Base-by-base conservation (phyloP, 2,113 vertebrate genomes). In the Cynoglossus semilaevis region DNA sequence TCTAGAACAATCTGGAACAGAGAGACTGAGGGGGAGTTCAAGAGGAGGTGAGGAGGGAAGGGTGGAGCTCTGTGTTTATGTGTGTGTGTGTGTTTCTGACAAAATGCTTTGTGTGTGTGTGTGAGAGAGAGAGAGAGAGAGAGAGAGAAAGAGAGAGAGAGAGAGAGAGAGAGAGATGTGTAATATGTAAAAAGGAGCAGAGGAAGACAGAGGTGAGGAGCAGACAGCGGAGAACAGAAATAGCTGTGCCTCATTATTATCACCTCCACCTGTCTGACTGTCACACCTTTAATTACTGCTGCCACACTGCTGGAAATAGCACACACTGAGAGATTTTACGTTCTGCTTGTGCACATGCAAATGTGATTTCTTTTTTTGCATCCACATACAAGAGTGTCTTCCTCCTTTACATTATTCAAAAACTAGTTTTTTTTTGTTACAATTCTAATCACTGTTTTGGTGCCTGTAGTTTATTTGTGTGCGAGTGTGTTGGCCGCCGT, bases 191-290 rank as follows among this genome's bases (percentile, higher is more conserved):
- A 29, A 29, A 29, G 22, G 22, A 29, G 38, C 14, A 4, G 47
- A 59, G 19, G 55, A 55, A 63, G 50, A 70, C 47, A 51, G 17
- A 62, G 49, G 44, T 59, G 38, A 62, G 47, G 49, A 75, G 58
- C 38, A 58, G 47, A 51, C 56, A 55, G 53, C 1, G 18, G 41
- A 49, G 77, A 78, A 71, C 81, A 69, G 73, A 87, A 87, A 85
- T 87, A 87, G 81, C 79, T 70, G 47, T 2, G 7, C 37, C 77
- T 71, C 77, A 74, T 84, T 84, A 77, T 63, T 69, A 67, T 76
- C 79, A 74, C 81, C 73, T 79, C 71, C 68, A 84, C 83, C 81
- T 84, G 81, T 74, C 81, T 79, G 75, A 47, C 68, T 85, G 81
- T 84, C 69, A 34, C 78, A 81, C 74, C 69, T 76, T 70, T 83